These are phyloP conservation scores for Spondyliosoma cantharus DNA, from an alignment of 2,797 vertebrate genomes.

Conservation along the genomic window DNA sequence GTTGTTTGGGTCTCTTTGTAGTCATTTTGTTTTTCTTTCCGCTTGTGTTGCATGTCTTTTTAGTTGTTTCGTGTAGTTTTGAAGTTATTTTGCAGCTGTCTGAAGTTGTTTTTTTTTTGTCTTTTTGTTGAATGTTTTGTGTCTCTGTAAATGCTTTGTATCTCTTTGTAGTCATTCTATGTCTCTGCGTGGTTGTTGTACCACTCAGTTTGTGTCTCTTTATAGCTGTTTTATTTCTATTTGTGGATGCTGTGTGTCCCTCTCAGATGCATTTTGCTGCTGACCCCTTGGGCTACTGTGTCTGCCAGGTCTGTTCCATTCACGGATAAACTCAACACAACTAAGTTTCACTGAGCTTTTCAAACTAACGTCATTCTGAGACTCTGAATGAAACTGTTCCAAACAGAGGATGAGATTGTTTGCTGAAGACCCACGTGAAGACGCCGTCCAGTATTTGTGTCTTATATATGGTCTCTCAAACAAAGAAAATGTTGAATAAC, in stretches of 20 bases:
- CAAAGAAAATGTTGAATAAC: too few species aligned
- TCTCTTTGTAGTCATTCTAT: background rate
- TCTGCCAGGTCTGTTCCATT: too few species aligned
- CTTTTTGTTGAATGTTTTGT: too few species aligned
- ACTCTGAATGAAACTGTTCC: background rate
- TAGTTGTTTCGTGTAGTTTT: too few species aligned
- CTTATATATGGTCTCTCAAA: too few species aligned
- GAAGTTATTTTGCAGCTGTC: background rate
- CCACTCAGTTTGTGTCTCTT: background rate
- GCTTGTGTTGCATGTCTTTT: background rate
- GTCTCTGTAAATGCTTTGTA: too few species aligned
- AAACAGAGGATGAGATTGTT: background rate
- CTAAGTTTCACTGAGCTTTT: background rate
- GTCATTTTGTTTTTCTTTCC: background rate
- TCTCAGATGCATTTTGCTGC: background rate
- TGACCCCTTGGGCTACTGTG: background rate
- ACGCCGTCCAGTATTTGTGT: background rate
- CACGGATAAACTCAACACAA: too few species aligned
- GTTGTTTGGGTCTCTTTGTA: background rate
- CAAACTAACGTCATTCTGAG: background rate
- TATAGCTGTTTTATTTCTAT: background rate
- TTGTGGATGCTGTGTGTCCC: background rate
- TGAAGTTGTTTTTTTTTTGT: background rate
- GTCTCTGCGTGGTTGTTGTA: background rate
- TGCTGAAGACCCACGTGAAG: background rate